Percentiles rank a stretch among this genome's conserved stretches.
Conservation (phyloP, 2,888 invertebrate species). For the Microdon myrmicae region DNA sequence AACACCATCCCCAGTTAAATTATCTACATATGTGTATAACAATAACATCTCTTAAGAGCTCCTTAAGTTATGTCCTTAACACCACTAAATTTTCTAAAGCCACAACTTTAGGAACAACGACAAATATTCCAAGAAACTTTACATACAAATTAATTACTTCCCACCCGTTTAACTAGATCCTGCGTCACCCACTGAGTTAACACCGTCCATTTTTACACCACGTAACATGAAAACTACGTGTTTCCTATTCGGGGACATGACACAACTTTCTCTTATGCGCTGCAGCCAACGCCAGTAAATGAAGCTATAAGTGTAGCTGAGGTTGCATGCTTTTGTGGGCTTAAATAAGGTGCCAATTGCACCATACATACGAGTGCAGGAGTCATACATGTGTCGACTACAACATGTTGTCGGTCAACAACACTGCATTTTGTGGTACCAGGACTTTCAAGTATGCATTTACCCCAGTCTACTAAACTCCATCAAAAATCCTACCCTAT, state of each 20-base stretch:
- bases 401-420: conserved; percentile 14
- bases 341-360: conserved; percentile 18
- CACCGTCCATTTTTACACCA: conserved; percentile 11
- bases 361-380: conserved; percentile 11
- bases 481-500: background rate
- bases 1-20: no score
- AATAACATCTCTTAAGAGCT: no score
- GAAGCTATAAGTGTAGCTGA: conserved; percentile 10
- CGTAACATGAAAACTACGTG: conserved; percentile 16
- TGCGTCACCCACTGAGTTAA: conserved; percentile 9
- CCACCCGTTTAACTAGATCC: no score
- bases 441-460: conserved; percentile 4
- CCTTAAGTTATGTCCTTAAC: no score
- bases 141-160: no score
- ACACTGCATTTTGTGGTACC: conserved; percentile 19
- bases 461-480: background rate
- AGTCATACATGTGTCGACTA: no score
- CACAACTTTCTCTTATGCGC: conserved; percentile 7
- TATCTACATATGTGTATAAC: no score
- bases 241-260: conserved; percentile 5
- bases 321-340: conserved; percentile 20
- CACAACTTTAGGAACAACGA: no score
- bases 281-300: conserved; percentile 16
- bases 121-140: no score
- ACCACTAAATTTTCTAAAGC: no score